Base-by-base conservation (phyloP, 2,797 vertebrate genomes). In the Falco peregrinus region DNA sequence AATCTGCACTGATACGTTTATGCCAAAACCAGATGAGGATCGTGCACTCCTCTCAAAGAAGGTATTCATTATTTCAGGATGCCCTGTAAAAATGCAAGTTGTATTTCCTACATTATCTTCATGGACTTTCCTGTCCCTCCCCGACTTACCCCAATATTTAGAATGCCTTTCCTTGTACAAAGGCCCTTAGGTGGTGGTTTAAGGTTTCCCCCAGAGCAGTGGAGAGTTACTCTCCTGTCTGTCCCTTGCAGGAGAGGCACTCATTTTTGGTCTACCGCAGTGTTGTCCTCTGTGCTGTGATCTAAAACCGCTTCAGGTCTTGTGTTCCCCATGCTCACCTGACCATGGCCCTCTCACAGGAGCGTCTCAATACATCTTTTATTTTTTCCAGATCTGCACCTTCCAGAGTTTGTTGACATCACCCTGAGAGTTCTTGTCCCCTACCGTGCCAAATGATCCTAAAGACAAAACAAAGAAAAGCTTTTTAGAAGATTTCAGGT, bases 381-480 rank as follows among this genome's bases (percentile, higher is more conserved):
- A 24, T 33, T 43, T n/a, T 24, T 13, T 25, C 20, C 7, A 31
- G 29, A 70, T n/a, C 47, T 56, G 51, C 43, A 61, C 39, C 17
- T n/a, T 70, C 28, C 54, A 26, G 90, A 79, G 6, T 35, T n/a
- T 19, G 17, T 29, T 76, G 48, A 22, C 50, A 61, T 45, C 43
- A n/a, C 20, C 19, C 43, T 10, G 6, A 63, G 57, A 70, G 71
- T 53, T 37, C 21, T 41, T 69, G 16, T 51, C 20, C 43, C 15
- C 21, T 33, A 5, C 0, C 0, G 3, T 19, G 11, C 45, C 48
- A 67, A 80, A 31, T 9, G 13, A 54, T 31, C 54, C 54, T 60
- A 25, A 35, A 81, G 51, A 43, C 56, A 90, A 87, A 83, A 59
- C 11, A 81, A 84, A 50, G 7, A 54, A 67, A 41, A 77, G 19